Conservation (phyloP, 2,113 vertebrate species). For the Chionis minor region DNA sequence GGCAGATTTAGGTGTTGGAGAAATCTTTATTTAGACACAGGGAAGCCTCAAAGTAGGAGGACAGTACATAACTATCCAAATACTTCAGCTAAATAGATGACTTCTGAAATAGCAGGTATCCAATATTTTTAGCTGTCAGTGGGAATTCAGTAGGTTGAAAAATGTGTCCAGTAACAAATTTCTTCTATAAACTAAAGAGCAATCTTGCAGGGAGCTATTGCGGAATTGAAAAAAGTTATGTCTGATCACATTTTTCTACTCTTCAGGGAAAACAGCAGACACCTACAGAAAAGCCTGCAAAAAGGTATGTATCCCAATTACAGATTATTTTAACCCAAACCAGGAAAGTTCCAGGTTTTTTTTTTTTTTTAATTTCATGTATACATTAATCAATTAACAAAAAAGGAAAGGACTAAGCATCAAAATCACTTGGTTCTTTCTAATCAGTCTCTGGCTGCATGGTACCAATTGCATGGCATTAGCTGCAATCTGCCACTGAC, state of each 20-base stretch:
- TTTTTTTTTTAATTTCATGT: neutral
- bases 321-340: neutral
- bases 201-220: neutral
- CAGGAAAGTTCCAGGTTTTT: neutral
- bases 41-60: neutral
- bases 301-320: neutral
- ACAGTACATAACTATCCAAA: neutral
- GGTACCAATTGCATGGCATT: slow-evolving; percentile 9
- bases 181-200: neutral
- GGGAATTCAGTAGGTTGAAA: slow-evolving; percentile 3
- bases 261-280: neutral
- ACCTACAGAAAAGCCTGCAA: neutral
- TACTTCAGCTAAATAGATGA: neutral
- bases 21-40: neutral
- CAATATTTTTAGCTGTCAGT: neutral
- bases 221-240: neutral
- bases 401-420: neutral
- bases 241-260: neutral
- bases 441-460: neutral
- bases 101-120: neutral
- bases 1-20: neutral
- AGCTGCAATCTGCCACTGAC: slow-evolving; percentile 60
- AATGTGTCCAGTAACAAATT: slow-evolving; percentile 20
- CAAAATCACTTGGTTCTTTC: slow-evolving; percentile 4
- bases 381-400: slow-evolving; percentile 10